Evolutionary conservation across 2,888 invertebrate species (phyloP).

Genomic region (Maniola hyperantus): DNA sequence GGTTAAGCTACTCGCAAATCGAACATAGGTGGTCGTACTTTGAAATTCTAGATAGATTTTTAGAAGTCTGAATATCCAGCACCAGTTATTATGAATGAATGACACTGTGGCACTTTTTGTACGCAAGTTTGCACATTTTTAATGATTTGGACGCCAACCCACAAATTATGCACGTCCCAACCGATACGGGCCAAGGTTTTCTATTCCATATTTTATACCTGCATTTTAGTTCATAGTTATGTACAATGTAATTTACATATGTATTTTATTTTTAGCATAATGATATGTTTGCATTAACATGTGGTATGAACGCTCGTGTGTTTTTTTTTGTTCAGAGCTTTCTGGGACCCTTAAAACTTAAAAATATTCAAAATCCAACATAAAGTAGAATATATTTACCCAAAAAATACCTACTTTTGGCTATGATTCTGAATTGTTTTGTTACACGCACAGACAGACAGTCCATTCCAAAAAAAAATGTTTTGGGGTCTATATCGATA

Average conservation of each 20-base stretch:
- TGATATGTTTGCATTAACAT: not conserved
- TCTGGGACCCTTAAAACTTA: not conserved
- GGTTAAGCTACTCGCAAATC: not conserved
- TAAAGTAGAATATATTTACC: not conserved
- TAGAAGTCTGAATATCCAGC: not conserved
- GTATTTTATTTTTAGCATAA: not conserved
- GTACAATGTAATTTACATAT: not conserved
- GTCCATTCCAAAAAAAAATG: too few species aligned
- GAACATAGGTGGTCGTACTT: not conserved
- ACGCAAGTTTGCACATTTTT: slow-evolving; percentile 16
- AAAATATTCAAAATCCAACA: not conserved
- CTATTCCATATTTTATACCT: not conserved
- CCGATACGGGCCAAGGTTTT: not conserved
- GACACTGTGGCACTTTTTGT: not conserved
- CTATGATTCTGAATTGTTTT: not conserved
- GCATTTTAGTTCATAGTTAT: not conserved
- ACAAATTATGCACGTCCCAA: slow-evolving; percentile 1
- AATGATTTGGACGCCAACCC: not conserved
- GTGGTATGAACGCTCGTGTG: too few species aligned
- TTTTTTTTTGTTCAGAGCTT: too few species aligned
- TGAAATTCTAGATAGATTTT: slow-evolving; percentile 1
- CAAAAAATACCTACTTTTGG: slow-evolving; percentile 4
- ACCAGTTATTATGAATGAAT: not conserved
- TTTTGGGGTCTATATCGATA: too few species aligned
- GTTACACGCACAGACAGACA: too few species aligned